phyloP scores from a whole-genome alignment of 2,888 invertebrate species.

The Melolontha melolontha region DNA sequence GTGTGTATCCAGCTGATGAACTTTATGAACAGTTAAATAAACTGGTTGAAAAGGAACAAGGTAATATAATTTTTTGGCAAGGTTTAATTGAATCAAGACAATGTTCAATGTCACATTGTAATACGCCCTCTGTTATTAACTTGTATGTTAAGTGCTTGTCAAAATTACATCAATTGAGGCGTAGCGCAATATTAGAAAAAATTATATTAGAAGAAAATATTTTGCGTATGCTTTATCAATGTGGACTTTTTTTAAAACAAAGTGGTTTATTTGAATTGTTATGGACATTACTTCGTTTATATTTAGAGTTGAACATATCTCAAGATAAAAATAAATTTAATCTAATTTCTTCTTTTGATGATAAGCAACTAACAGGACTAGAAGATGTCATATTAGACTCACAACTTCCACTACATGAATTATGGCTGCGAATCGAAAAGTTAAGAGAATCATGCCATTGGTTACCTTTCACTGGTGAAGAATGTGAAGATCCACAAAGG shows the following conservation, averaged over 20 bases:
- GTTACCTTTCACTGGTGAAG: slow-evolving; percentile 69
- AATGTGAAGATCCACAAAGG: slow-evolving; percentile 74
- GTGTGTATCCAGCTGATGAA: slow-evolving; percentile 72
- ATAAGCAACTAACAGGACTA: slow-evolving; percentile 69
- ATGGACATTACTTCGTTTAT: slow-evolving; percentile 77
- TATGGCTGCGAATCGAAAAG: slow-evolving; percentile 82
- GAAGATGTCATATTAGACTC: slow-evolving; percentile 73
- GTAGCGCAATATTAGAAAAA: slow-evolving; percentile 59
- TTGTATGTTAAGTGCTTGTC: slow-evolving; percentile 69
- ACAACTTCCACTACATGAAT: slow-evolving; percentile 77
- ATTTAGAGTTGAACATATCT: slow-evolving; percentile 75
- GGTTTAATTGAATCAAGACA: slow-evolving; percentile 68
- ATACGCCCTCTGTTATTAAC: slow-evolving; percentile 69
- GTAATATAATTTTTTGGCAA: slow-evolving; percentile 68
- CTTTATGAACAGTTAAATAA: slow-evolving; percentile 66
- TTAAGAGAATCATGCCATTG: slow-evolving; percentile 80
- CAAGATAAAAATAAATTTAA: slow-evolving; percentile 55
- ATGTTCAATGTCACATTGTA: slow-evolving; percentile 74
- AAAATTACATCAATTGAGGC: slow-evolving; percentile 63
- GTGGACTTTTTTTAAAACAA: slow-evolving; percentile 74
- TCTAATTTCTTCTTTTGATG: slow-evolving; percentile 59
- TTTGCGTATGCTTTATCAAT: slow-evolving; percentile 67
- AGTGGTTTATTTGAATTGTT: slow-evolving; percentile 82
- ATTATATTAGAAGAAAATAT: slow-evolving; percentile 62
- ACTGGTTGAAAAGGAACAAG: slow-evolving; percentile 67